Evolutionary conservation across 2,113 vertebrate species (phyloP), one percentile per base, ranked within the genome.

Genomic region (Lasiurus borealis): DNA sequence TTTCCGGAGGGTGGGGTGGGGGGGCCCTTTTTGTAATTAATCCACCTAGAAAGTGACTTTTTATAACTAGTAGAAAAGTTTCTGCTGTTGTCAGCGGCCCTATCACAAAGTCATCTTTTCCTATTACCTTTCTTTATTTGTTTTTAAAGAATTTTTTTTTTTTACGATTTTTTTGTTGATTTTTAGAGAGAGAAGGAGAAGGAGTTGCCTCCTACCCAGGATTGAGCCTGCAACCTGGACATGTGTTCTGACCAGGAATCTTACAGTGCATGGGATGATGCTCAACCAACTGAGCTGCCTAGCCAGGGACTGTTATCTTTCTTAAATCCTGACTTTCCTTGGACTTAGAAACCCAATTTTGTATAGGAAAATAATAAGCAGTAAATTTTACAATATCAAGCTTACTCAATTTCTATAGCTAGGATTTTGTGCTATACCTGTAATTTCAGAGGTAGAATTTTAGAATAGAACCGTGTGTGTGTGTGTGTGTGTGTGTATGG

Each of bases 331-430:
- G 25, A 89, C 27, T 81, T 83, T 88, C 36, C 46, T 96, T 57
- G 82, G 29, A n/a, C 19, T 66, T 93, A 69, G 27, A 86, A 50
- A 71, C 31, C 78, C 46, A 93, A 57, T 85, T 94, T 82, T 54
- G 80, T 84, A 91, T 59, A 40, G 75, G 44, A 76, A 93, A 91
- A 78, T 29, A 75, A 29, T 73, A 95, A 29, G n/a, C 27, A 85
- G 12, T 73, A 52, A 90, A 10, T 64, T 96, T 90, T 76, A 94
- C 7, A 85, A 81, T 94, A 77, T 81, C 29, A 78, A 85, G 62
- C 69, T 91, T 81, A 75, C 36, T 92, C 36, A 59, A 11, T 83
- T 91, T 89, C 29, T 50, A 83, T 2, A 86, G 40, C 36, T 80
- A 12, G 44, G 52, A 71, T 85, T 91, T 91, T 19, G 8, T 83